These are phyloP conservation scores for Amphilophus citrinellus DNA, from an alignment of 2,113 vertebrate genomes.

Conservation along the genomic window DNA sequence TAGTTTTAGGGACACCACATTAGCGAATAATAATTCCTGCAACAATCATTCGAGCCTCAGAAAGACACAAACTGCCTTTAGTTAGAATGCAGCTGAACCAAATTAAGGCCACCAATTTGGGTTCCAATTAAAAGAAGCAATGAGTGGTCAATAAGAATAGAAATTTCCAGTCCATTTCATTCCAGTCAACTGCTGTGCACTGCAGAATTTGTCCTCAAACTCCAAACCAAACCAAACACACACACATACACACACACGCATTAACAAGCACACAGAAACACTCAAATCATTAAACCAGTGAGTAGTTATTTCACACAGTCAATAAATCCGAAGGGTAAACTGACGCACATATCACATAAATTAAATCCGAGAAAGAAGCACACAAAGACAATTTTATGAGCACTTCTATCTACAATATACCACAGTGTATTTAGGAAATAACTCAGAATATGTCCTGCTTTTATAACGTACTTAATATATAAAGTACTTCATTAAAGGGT, in stretches of 20 bases:
- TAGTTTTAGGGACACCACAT: not conserved
- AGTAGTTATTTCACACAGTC: conserved; percentile 54
- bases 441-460: not conserved
- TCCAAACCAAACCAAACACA: not conserved
- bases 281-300: conserved; percentile 53
- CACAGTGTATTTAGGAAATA: conserved; percentile 27
- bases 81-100: conserved; percentile 3
- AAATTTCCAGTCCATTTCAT: not conserved
- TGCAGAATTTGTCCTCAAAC: conserved; percentile 12
- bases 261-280: conserved; percentile 28
- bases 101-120: conserved; percentile 20
- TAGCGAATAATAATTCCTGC: not conserved
- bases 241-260: conserved; percentile 9
- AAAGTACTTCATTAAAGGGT: conserved; percentile 2
- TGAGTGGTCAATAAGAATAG: not conserved
- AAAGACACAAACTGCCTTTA: not conserved
- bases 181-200: conserved; percentile 18
- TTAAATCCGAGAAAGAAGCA: conserved; percentile 41
- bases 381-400: conserved; percentile 36
- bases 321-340: conserved; percentile 58
- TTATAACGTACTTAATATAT: not conserved
- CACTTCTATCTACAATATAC: conserved; percentile 39
- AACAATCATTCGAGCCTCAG: not conserved
- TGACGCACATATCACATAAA: conserved; percentile 42
- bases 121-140: conserved; percentile 34